A percentile compares a stretch with the other conserved stretches of the same genome.
These are phyloP conservation scores for Himantopus leucocephalus DNA, from an alignment of 2,113 vertebrate species.

Conservation along the genomic window DNA sequence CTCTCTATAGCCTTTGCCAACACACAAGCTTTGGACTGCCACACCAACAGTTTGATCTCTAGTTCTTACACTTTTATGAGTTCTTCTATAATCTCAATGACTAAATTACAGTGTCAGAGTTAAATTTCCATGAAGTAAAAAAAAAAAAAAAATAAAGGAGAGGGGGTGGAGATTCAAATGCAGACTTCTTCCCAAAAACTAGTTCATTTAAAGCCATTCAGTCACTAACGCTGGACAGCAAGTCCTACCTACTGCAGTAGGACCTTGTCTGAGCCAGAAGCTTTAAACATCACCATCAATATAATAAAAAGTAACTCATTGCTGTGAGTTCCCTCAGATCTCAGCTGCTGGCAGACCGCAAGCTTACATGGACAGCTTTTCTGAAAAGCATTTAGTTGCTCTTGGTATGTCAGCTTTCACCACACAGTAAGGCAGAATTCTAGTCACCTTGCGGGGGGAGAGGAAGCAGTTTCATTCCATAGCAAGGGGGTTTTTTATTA, in stretches of 20 bases:
- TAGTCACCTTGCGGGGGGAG: background rate
- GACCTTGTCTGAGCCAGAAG: background rate
- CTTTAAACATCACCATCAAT: background rate
- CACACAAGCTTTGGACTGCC: background rate
- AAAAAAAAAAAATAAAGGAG: background rate
- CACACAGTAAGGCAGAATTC: fast-evolving
- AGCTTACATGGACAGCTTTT: background rate
- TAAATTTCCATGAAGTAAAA: background rate
- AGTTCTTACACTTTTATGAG: background rate
- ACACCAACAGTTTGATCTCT: background rate
- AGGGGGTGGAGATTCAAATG: background rate
- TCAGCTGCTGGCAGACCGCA: background rate
- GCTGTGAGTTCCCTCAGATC: background rate
- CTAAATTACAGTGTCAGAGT: background rate
- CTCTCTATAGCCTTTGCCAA: background rate
- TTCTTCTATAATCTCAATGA: background rate
- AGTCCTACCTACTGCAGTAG: background rate
- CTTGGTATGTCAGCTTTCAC: background rate
- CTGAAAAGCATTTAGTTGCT: background rate
- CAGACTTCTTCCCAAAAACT: background rate
- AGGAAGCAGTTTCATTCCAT: background rate
- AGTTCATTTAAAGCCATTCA: background rate
- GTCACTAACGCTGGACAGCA: background rate
- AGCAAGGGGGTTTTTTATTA: background rate
- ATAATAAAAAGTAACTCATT: background rate